Evolutionary conservation across 1,140 invertebrate species (phyloP).

Genomic region (Ylistrum balloti): DNA sequence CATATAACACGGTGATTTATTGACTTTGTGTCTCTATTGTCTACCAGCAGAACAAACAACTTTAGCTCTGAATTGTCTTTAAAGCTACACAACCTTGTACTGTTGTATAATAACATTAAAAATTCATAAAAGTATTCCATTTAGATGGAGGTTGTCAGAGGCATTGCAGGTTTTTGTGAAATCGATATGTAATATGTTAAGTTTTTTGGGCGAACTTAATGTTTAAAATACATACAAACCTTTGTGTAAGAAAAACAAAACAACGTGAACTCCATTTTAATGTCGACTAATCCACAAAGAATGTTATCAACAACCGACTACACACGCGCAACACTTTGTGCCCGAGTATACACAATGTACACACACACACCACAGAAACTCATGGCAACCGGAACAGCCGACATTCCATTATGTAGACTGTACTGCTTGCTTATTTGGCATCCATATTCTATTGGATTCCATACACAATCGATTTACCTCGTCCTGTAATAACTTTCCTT

Average conservation of each 20-base stretch:
- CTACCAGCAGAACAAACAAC: too few species aligned
- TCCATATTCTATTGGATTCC: conserved; percentile 34
- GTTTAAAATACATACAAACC: neutral
- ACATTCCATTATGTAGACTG: conserved; percentile 22
- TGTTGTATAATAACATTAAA: neutral
- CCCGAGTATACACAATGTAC: neutral
- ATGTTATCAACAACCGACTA: neutral
- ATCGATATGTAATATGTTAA: neutral
- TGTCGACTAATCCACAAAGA: conserved; percentile 28
- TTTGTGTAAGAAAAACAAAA: conserved; percentile 3
- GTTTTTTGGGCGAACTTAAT: neutral
- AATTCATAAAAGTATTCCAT: neutral
- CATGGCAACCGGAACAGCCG: conserved; percentile 22
- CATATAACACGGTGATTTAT: too few species aligned
- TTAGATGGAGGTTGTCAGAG: neutral
- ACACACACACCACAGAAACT: neutral
- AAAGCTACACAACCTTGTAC: too few species aligned
- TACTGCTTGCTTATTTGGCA: neutral
- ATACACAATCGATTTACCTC: conserved; percentile 20
- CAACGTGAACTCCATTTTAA: conserved; percentile 3
- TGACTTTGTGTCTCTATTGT: too few species aligned
- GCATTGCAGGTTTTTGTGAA: neutral
- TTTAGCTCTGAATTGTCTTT: too few species aligned
- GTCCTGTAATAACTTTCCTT: conserved; percentile 1
- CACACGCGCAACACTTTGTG: neutral